A percentile compares a stretch with the other conserved stretches of the same genome.
phyloP scores from a whole-genome alignment of 1,140 invertebrate genomes.

The Pseudomyrmex dendroicus region DNA sequence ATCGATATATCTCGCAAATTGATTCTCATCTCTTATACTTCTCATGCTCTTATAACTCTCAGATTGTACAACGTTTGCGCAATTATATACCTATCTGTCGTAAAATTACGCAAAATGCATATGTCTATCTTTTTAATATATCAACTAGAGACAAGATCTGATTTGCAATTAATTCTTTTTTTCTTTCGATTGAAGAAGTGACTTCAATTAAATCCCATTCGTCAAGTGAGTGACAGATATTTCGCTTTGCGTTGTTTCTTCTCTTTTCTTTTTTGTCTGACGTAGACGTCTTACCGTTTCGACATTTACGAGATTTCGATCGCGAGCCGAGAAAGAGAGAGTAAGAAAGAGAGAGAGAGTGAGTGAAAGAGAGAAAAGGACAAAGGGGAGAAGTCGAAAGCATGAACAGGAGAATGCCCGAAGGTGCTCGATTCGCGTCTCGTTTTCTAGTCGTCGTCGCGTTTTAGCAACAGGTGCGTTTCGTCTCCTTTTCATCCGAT shows the following conservation, averaged over 20 bases:
- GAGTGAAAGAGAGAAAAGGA: too few relatives aligned
- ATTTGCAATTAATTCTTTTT: slow-evolving; percentile 40
- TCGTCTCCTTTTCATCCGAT: slow-evolving; percentile 40
- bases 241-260: slow-evolving; percentile 1
- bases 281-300: slow-evolving; percentile 16
- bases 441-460: slow-evolving; percentile 37
- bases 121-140: background rate
- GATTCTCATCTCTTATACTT: too few relatives aligned
- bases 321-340: background rate
- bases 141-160: background rate
- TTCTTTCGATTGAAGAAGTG: slow-evolving; percentile 26
- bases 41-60: background rate
- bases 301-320: slow-evolving; percentile 50
- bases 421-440: slow-evolving; percentile 22
- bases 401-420: slow-evolving; percentile 29
- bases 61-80: background rate
- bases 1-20: too few relatives aligned
- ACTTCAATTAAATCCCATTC: slow-evolving; percentile 42
- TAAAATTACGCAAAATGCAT: background rate
- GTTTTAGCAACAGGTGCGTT: slow-evolving; percentile 62
- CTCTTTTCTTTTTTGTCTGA: background rate
- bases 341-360: too few relatives aligned
- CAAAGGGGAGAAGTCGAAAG: background rate
- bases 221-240: slow-evolving; percentile 15
- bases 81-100: background rate